Percentiles rank a stretch among this genome's conserved stretches.
Evolutionary conservation across 2,113 vertebrate species (phyloP).

Genomic region (Mormyrus lacerda): DNA sequence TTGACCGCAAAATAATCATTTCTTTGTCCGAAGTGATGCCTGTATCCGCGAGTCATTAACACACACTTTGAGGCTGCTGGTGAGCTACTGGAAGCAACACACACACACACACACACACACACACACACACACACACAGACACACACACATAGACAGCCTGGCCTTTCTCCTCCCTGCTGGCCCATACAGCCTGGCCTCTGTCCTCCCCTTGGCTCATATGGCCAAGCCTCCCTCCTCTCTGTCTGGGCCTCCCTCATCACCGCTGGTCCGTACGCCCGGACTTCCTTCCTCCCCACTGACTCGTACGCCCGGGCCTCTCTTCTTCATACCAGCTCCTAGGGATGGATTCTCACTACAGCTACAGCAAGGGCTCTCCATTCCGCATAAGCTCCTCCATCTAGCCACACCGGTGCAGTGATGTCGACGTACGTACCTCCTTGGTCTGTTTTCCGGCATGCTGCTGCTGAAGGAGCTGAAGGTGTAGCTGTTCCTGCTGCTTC

Average conservation of each 20-base stretch:
- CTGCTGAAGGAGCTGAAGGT: slow-evolving; percentile 96
- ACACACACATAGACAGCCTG: slow-evolving; percentile 55
- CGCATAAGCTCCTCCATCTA: background rate
- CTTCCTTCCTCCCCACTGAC: slow-evolving; percentile 71
- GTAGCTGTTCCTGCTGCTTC: slow-evolving; percentile 99
- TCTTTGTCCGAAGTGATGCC: slow-evolving; percentile 90
- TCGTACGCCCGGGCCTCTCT: slow-evolving; percentile 32
- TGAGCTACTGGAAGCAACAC: slow-evolving; percentile 67
- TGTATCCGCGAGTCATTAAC: slow-evolving; percentile 94
- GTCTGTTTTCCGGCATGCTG: slow-evolving; percentile 94
- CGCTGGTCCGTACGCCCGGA: too few species aligned
- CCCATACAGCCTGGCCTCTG: slow-evolving; percentile 40
- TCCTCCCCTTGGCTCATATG: slow-evolving; percentile 63
- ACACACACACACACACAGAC: background rate
- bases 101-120: slow-evolving; percentile 50
- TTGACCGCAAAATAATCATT: slow-evolving; percentile 94
- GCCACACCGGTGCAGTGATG: background rate
- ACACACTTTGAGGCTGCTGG: slow-evolving; percentile 83
- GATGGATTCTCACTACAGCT: background rate
- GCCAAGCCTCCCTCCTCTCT: slow-evolving; percentile 78
- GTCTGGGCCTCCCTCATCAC: slow-evolving; percentile 9
- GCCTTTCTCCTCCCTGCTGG: slow-evolving; percentile 43
- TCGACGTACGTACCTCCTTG: slow-evolving; percentile 82
- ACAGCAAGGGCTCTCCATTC: background rate
- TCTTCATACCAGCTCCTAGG: background rate